Base-by-base conservation (phyloP, 37 sponge, comb jelly and placozoan genomes). In the Ianthella basta region DNA sequence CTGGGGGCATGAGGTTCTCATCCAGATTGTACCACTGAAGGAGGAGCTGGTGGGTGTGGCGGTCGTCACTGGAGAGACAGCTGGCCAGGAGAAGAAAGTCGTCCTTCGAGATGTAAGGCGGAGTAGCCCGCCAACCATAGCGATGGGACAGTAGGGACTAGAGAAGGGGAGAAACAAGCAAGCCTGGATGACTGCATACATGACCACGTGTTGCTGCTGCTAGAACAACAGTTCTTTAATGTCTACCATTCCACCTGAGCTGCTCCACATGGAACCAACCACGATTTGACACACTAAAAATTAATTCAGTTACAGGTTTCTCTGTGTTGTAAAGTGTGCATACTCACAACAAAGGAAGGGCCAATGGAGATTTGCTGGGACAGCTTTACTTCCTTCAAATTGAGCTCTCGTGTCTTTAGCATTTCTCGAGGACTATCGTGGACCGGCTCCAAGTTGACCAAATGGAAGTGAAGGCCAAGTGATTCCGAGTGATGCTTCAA, bases 71-170 rank as follows among this genome's bases (percentile, higher is more conserved):
- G 41, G 82, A 24, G 13, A 80, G 69, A 56, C 44, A 40, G 25
- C 40, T 75, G 53, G 33, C 57, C 40, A 94, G 29, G 14, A 88
- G 73, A 18, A 21, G 34, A 75, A 91, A 94, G 60, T 94, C 90
- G 30, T 75, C 75, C 24, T 86, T 63, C 1, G 74, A 74, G 23
- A 95, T 93, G 56, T 60, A 18, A 0, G 34, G 19, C 14, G 60
- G 87, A 29, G 93, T 72, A 13, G 88, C 41, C 30, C 73, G 87
- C 55, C 86, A 83, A 0, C 96, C 93, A 88, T 95, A 95, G 37
- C 30, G 55, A 44, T 95, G 96, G 15, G 83, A 87, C 56, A 93
- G 75, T 0, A 95, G 81, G 18, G 91, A 90, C 96, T 95, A 70
- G 25, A 77, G 15, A 41, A 6, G 80, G 13, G 36, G 19, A 27